Conservation (phyloP, 2,888 invertebrate genomes). For the Eustalomyia histrio region DNA sequence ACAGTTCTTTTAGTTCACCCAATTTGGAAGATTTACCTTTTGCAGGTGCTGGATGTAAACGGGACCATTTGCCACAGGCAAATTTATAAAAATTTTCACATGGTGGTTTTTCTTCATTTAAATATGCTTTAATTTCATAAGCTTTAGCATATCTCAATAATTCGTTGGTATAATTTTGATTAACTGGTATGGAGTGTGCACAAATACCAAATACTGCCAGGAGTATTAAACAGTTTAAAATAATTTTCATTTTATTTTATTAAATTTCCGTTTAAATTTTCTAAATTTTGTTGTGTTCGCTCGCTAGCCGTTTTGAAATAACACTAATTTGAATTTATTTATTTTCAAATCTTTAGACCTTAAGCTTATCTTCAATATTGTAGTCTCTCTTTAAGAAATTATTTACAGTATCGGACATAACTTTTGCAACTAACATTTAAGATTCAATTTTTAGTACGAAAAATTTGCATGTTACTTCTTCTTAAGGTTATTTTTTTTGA, state of each 20-base stretch:
- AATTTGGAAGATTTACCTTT: conserved; percentile 71
- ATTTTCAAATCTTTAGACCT: conserved; percentile 15
- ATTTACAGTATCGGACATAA: no score
- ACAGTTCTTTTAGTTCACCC: conserved; percentile 73
- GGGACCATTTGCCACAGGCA: conserved; percentile 76
- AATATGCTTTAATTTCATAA: conserved; percentile 73
- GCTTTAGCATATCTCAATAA: conserved; percentile 75
- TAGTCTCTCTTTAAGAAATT: neutral
- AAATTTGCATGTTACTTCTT: no score
- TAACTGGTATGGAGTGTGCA: conserved; percentile 54
- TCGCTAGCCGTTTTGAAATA: conserved; percentile 18
- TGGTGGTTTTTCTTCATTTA: conserved; percentile 69
- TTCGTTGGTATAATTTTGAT: conserved; percentile 72
- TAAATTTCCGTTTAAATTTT: neutral
- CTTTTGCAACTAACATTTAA: no score
- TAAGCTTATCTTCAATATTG: neutral
- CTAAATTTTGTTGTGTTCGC: conserved; percentile 26
- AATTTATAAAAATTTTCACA: conserved; percentile 76
- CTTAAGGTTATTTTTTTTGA: no score
- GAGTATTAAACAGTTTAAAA: conserved; percentile 28
- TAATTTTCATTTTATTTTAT: conserved; percentile 29
- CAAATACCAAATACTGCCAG: conserved; percentile 28
- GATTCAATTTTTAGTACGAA: no score
- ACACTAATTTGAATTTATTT: conserved; percentile 45
- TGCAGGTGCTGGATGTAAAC: conserved; percentile 70